Evolutionary conservation across 2,888 invertebrate species (phyloP).

Genomic region (Dendrolimus pini): DNA sequence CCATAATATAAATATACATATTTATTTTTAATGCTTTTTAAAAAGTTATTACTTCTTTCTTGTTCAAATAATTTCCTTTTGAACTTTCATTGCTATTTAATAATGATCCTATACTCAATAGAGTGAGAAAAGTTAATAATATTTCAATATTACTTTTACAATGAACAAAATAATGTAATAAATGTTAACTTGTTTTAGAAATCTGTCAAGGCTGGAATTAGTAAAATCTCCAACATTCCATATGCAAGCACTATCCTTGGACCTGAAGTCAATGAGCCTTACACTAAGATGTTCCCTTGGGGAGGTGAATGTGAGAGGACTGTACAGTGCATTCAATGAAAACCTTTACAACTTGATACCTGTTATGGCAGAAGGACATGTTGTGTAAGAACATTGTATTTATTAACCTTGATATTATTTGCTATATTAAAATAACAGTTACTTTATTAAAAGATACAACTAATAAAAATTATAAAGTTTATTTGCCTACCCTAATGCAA

Average conservation of each 20-base stretch:
- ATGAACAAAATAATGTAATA: too few relatives aligned
- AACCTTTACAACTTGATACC: conserved; percentile 67
- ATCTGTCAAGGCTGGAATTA: conserved; percentile 54
- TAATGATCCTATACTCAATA: too few relatives aligned
- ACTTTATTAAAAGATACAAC: background rate
- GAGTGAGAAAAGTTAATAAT: too few relatives aligned
- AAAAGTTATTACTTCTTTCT: too few relatives aligned
- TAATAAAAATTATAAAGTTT: background rate
- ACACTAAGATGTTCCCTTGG: conserved; percentile 55
- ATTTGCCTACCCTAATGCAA: too few relatives aligned
- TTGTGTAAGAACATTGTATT: conserved; percentile 42
- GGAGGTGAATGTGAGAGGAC: conserved; percentile 60
- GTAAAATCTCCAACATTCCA: conserved; percentile 62
- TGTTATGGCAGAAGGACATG: conserved; percentile 65
- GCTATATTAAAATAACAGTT: conserved; percentile 3
- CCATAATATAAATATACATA: too few relatives aligned
- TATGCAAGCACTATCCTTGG: conserved; percentile 51
- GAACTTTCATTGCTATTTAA: too few relatives aligned
- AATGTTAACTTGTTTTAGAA: conserved; percentile 34
- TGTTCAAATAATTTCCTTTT: too few relatives aligned
- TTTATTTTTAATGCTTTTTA: conserved; percentile 1
- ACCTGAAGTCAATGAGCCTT: conserved; percentile 61
- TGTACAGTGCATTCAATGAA: conserved; percentile 67
- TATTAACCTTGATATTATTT: conserved; percentile 13
- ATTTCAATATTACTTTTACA: too few relatives aligned